Base-by-base conservation (phyloP, 1,140 invertebrate species). In the Ostrea edulis region DNA sequence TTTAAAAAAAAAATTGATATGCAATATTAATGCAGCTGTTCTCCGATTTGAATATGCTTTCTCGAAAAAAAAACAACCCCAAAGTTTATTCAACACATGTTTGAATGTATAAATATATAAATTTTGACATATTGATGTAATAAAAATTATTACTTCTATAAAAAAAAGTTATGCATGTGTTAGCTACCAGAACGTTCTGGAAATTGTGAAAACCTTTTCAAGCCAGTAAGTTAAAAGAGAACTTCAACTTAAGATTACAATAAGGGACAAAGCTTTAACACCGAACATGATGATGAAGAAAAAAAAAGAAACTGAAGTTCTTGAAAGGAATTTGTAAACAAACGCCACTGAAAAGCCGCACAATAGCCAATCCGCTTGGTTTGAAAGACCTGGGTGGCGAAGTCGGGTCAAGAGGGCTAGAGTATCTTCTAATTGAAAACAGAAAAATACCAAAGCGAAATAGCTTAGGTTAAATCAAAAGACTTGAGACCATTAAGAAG, bases 391-490 rank as follows among this genome's bases (percentile, higher is more conserved):
- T 9, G 68, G 68, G 68, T 77, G 68, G 68, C 68, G 68, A 77
- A 77, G 68, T 77, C 29, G 29, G 68, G 68, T 77, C 68, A 77
- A 77, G 68, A 77, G 68, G 68, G 68, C 68, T 77, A 9, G 25
- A 17, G 68, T 25, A 77, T 25, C 29, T 35, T 77, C 68, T 77
- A 77, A 77, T 29, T 77, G 68, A 77, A 77, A 77, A 77, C 25
- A 77, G 68, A 77, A 62, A 44, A 77, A 77, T 77, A 35, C 68
- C 68, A 77, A 77, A 77, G 68, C 68, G 68, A 77, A 77, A 77
- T 77, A 25, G 68, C 68, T 77, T 35, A 77, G 68, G 3, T 35
- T 77, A 77, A 77, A 77, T 77, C 68, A 77, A 77, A 77, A 77
- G 68, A 29, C 14, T 12, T 17, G 25, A 25, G 25, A 11, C 68